Percentiles rank a stretch among this genome's conserved stretches.
Evolutionary conservation across 2,888 invertebrate species (phyloP).

Genomic region (Ypsolopha scabrella): DNA sequence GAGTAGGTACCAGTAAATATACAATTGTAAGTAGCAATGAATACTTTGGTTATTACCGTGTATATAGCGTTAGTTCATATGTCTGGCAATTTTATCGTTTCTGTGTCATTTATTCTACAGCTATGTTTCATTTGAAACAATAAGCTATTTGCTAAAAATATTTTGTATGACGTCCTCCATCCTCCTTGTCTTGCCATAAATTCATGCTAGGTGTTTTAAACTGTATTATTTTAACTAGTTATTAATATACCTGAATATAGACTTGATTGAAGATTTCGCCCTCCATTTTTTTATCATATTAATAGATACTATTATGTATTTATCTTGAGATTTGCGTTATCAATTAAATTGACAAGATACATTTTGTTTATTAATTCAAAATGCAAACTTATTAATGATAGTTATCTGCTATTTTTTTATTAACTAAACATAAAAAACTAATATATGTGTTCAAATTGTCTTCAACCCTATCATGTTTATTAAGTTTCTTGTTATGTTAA

Average conservation of each 20-base stretch:
- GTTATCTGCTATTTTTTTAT: too few species aligned
- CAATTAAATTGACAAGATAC: too few species aligned
- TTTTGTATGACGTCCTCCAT: slow-evolving; percentile 58
- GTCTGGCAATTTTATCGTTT: slow-evolving; percentile 61
- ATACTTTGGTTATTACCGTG: slow-evolving; percentile 15
- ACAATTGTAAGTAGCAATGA: not conserved
- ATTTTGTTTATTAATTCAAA: too few species aligned
- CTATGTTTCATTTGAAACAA: slow-evolving; percentile 62
- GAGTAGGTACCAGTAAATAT: not conserved
- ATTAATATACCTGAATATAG: not conserved
- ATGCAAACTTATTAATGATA: too few species aligned
- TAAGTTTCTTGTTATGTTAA: slow-evolving; percentile 26
- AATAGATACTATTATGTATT: too few species aligned
- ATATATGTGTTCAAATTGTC: too few species aligned
- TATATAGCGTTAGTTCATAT: slow-evolving; percentile 48
- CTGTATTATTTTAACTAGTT: slow-evolving; percentile 13
- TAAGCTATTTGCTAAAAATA: slow-evolving; percentile 67
- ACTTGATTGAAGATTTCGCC: not conserved
- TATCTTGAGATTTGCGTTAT: too few species aligned
- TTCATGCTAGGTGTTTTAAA: slow-evolving; percentile 50
- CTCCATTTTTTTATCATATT: not conserved
- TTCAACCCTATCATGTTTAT: not conserved
- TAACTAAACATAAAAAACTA: too few species aligned
- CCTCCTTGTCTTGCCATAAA: slow-evolving; percentile 65
- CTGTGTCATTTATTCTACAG: slow-evolving; percentile 30